A percentile compares a stretch with the other conserved stretches of the same genome.
phyloP scores from a whole-genome alignment of 1,140 invertebrate genomes.

The Maconellicoccus hirsutus region DNA sequence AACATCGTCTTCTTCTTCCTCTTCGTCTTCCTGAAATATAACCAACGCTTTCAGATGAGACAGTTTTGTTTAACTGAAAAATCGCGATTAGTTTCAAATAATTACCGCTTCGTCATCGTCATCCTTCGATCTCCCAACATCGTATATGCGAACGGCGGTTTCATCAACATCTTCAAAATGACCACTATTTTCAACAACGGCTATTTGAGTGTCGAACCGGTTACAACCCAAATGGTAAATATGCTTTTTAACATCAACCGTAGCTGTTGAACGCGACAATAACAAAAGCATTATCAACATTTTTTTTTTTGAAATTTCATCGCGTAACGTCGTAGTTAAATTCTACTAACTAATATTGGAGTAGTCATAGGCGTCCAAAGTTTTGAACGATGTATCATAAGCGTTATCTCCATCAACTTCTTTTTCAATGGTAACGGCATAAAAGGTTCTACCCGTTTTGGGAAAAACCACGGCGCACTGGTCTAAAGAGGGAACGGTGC shows the following conservation, averaged over 20 bases:
- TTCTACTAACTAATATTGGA: conserved; percentile 65
- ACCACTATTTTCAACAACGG: conserved; percentile 68
- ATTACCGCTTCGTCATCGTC: conserved; percentile 58
- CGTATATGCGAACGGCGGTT: conserved; percentile 69
- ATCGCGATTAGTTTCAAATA: conserved; percentile 26
- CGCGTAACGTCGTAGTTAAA: conserved; percentile 20
- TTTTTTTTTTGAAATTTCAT: too few species aligned
- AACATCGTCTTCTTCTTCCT: conserved; percentile 47
- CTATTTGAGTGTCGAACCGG: conserved; percentile 63
- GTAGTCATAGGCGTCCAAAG: conserved; percentile 87
- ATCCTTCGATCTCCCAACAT: conserved; percentile 58
- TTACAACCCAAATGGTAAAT: conserved; percentile 64
- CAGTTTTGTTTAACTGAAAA: background rate
- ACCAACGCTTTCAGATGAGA: background rate
- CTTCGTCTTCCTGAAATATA: conserved; percentile 51
- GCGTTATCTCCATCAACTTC: conserved; percentile 50
- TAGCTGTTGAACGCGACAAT: conserved; percentile 45
- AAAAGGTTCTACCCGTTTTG: conserved; percentile 52
- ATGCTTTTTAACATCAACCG: conserved; percentile 75
- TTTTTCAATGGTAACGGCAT: conserved; percentile 48
- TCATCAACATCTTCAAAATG: conserved; percentile 65
- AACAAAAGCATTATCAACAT: too few species aligned
- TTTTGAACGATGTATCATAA: conserved; percentile 83
- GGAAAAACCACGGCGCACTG: conserved; percentile 70
- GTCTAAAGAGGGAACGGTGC: conserved; percentile 84